Evolutionary conservation across 1,140 invertebrate genomes (phyloP), one percentile per base, ranked within the genome.

Genomic region (Papilio polyxenes): DNA sequence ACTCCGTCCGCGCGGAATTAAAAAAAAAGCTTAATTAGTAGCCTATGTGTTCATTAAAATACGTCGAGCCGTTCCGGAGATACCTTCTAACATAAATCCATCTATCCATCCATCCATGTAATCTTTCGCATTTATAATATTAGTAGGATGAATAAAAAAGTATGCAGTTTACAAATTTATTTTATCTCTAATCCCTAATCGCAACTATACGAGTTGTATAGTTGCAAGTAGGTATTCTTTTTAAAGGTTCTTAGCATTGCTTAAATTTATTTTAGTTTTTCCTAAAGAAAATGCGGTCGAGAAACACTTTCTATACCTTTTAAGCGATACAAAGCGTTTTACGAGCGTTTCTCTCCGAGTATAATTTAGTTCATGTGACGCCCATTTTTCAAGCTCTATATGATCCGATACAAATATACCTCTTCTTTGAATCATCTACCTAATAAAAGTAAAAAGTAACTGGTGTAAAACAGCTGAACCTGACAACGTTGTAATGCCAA

Each of bases 241-340:
- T 44, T 3, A 51, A 7, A 59, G n/a, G 56, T 59, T n/a, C 17
- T 53, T 17, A 53, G 6, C 20, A 20, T 7, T 23, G 7, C 7
- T 20, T 23, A n/a, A 7, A 10, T 62, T 9, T 3, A 10, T 10
- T 20, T 62, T 59, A 31, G 23, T 15, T 37, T 37, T 69, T 37
- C 8, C 11, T 17, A 65, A 37, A 1, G 13, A 13, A 6, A 62
- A 15, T 72, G 65, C 65, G 65, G 65, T 37, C 65, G 65, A 31
- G 62, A 37, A 37, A 72, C 65, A 72, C 65, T 72, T 72, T 72
- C 13, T 72, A 37, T 31, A 37, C 40, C 65, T 72, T 31, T 72
- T 72, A 72, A 72, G 62, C 62, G 62, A 69, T 72, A 72, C 65
- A 72, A 72, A 72, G 31, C 62, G 62, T 37, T 69, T 72, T 17